Percentiles rank a stretch among this genome's conserved stretches.
Conservation (phyloP, 2,888 invertebrate species). For the Cheilosia vulpina region DNA sequence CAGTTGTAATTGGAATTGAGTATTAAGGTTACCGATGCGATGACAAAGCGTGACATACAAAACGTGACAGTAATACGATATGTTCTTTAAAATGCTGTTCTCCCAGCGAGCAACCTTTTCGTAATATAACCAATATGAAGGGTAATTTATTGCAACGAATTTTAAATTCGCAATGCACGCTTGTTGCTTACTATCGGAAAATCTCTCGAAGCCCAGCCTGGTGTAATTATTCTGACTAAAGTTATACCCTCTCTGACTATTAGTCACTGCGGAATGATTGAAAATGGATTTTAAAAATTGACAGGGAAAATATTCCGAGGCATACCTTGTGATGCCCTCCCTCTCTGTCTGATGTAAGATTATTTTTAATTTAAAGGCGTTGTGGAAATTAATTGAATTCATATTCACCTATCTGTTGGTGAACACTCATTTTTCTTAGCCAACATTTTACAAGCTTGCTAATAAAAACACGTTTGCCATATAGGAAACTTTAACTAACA, state of each 20-base stretch:
- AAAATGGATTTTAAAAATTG: too few species aligned
- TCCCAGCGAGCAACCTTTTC: background rate
- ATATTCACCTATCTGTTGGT: background rate
- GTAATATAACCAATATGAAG: background rate
- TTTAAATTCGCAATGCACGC: background rate
- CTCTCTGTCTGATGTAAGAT: background rate
- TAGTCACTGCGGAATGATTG: background rate
- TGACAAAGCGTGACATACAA: too few species aligned
- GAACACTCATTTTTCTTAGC: background rate
- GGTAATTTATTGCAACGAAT: background rate
- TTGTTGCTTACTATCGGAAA: background rate
- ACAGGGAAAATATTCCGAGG: too few species aligned
- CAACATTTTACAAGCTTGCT: background rate
- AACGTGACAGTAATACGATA: too few species aligned
- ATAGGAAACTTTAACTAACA: background rate
- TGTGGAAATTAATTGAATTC: background rate
- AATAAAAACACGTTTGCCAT: background rate
- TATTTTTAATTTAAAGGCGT: background rate
- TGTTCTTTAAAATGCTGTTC: background rate
- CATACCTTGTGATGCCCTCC: background rate
- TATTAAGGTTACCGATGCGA: too few species aligned
- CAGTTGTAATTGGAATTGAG: too few species aligned
- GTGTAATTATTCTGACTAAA: background rate
- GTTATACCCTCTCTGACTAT: background rate
- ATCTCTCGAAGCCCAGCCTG: background rate